Evolutionary conservation across 2,888 invertebrate species (phyloP).

Genomic region (Mactromeris polynyma): DNA sequence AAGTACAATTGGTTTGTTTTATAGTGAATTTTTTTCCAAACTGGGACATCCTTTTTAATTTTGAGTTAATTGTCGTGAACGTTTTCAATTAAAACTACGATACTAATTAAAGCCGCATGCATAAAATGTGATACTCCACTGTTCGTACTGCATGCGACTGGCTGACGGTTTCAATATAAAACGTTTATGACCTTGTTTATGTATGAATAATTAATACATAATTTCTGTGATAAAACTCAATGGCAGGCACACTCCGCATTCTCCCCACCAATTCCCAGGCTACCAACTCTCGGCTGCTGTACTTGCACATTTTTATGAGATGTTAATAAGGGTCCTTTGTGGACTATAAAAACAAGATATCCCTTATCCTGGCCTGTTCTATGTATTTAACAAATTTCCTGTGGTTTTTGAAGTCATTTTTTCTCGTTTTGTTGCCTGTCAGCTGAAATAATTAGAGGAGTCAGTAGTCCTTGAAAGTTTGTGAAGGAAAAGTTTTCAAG

Average conservation of each 20-base stretch:
- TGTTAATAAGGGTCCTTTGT: slow-evolving; percentile 23
- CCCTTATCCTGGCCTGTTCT: slow-evolving; percentile 14
- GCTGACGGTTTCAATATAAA: slow-evolving; percentile 8
- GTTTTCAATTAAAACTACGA: slow-evolving; percentile 1
- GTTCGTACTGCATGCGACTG: background rate
- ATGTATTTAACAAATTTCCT: slow-evolving; percentile 13
- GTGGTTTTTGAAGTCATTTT: slow-evolving; percentile 7
- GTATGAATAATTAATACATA: slow-evolving; percentile 20
- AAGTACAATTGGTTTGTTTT: background rate
- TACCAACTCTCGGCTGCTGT: background rate
- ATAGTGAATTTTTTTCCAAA: background rate
- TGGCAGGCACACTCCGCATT: background rate
- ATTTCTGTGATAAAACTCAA: slow-evolving; percentile 6
- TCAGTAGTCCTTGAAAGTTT: background rate
- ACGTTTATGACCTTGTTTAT: slow-evolving; percentile 18
- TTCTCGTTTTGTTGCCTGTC: background rate
- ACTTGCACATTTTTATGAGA: slow-evolving; percentile 23
- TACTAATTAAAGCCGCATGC: background rate
- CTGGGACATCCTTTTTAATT: slow-evolving; percentile 9
- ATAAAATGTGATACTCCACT: slow-evolving; percentile 4
- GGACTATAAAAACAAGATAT: slow-evolving; percentile 21
- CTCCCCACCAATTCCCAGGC: background rate
- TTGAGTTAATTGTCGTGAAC: background rate
- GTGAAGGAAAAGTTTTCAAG: background rate
- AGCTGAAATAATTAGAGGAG: background rate